Evolutionary conservation across 2,888 invertebrate species (phyloP), one percentile per base, ranked within the genome.

Genomic region (Yponomeuta cagnagella): DNA sequence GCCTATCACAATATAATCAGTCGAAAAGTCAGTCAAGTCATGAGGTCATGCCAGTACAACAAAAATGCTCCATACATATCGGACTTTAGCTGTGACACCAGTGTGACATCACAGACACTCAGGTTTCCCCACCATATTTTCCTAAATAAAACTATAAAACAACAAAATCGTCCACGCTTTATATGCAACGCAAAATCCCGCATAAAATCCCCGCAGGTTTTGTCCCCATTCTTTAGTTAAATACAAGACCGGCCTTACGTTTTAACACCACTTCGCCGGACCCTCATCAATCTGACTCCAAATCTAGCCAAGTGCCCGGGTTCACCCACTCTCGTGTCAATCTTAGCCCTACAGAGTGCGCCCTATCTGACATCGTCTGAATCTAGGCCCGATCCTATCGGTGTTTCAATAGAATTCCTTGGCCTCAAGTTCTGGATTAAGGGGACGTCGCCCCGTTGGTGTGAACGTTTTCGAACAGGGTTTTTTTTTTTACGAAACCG

Each of bases 281-380:
- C 15, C 30, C 68, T 74, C 77, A 85, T 85, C 85, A 82, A 84
- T 86, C 85, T 83, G 43, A 67, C 72, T 48, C 72, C 72, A 68
- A 70, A 72, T 68, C 72, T 63, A 70, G 73, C 74, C 63, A 76
- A 72, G 77, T 81, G 85, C 79, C 80, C 74, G 69, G 70, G 69
- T 74, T 79, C 76, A 76, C 79, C 82, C 80, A 81, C 83, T 85
- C 83, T 81, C 78, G 77, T 79, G 85, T 84, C 85, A 85, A 83
- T 85, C 85, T 76, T 73, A 74, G 72, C 72, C 63, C 69, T 37
- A 68, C 71, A 70, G 73, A 76, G 77, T 72, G 75, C 68, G 72
- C 58, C 68, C 70, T 71, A 70, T 71, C 70, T 70, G 72, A 71
- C 70, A 74, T 72, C 73, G 72, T 71, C 68, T 70, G 70, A 70